Evolutionary conservation across 2,888 invertebrate species (phyloP).

Genomic region (Lasioglossum lativentre): DNA sequence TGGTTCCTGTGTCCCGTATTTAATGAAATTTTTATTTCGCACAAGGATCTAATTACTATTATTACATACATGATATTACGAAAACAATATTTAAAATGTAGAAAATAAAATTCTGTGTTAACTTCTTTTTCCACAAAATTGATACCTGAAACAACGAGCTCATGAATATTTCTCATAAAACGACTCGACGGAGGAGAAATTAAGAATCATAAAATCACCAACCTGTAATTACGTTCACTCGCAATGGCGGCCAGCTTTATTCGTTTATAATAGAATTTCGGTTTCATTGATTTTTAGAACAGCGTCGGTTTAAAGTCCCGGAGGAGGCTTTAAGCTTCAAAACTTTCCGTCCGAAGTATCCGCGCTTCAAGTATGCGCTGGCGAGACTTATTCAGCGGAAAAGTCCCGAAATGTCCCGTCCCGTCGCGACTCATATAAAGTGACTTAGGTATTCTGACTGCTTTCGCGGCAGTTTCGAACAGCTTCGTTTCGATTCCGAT

Average conservation of each 20-base stretch:
- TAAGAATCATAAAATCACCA: background rate
- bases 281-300: background rate
- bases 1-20: no score
- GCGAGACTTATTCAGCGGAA: background rate
- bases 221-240: background rate
- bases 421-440: background rate
- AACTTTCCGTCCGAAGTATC: constrained; percentile 3
- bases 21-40: no score
- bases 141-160: background rate
- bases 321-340: background rate
- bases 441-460: background rate
- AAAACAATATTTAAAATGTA: background rate
- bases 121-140: background rate
- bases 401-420: background rate
- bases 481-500: background rate
- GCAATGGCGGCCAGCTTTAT: background rate
- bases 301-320: background rate
- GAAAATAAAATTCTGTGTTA: background rate
- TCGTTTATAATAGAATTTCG: background rate
- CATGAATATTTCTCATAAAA: background rate
- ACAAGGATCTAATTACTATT: no score
- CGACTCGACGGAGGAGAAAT: background rate
- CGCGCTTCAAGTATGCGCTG: background rate
- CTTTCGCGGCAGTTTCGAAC: background rate
- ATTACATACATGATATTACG: no score